Evolutionary conservation across 37 sponge, comb jelly and placozoan species (phyloP).

Genomic region (Ephydatia muelleri): DNA sequence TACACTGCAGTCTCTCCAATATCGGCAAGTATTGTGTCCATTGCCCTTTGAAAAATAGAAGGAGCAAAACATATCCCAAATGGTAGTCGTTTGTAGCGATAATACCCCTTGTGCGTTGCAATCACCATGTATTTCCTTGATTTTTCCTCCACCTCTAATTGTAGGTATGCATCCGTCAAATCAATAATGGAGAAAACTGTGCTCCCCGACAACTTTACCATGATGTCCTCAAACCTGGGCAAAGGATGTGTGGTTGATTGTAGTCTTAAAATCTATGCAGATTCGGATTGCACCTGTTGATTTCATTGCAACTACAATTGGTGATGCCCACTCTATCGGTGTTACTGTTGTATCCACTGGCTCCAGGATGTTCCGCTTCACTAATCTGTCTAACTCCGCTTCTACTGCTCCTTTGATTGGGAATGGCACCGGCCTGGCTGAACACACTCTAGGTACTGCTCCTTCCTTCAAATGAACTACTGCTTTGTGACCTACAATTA

Average conservation of each 20-base stretch:
- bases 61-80: constrained; percentile 5
- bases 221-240: neutral
- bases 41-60: constrained; percentile 8
- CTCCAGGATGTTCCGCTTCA: neutral
- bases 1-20: neutral
- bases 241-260: neutral
- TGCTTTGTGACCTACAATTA: neutral
- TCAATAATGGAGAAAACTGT: constrained; percentile 1
- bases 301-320: neutral
- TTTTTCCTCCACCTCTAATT: constrained; percentile 1
- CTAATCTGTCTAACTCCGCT: neutral
- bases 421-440: neutral
- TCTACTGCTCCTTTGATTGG: neutral
- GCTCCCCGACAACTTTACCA: neutral
- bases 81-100: constrained; percentile 6
- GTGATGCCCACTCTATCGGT: neutral
- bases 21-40: constrained; percentile 8
- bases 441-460: neutral
- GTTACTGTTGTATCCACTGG: neutral
- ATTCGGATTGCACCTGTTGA: neutral
- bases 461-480: constrained; percentile 1
- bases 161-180: constrained; percentile 11
- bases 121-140: neutral
- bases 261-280: neutral
- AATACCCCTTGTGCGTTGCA: constrained; percentile 8